A percentile compares a stretch with the other conserved stretches of the same genome.
Conservation (phyloP, 2,888 invertebrate species). For the Drosophila demipolita region DNA sequence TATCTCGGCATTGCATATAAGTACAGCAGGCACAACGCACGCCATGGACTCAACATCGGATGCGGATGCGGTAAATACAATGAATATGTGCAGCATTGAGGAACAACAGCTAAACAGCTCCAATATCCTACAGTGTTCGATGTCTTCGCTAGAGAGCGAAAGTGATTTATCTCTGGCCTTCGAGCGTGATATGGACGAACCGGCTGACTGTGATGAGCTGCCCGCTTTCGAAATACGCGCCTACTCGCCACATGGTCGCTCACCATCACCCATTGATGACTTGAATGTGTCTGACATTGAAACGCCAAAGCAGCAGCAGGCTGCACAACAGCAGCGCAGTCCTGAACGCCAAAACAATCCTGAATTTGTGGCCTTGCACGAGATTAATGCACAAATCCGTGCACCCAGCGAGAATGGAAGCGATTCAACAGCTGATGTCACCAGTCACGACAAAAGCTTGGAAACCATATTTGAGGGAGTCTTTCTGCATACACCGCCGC, state of each 20-base stretch:
- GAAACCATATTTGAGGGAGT: constrained; percentile 85
- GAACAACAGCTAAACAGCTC: constrained; percentile 62
- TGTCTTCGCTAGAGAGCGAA: constrained; percentile 80
- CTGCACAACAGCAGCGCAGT: constrained; percentile 20
- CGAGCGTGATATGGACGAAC: constrained; percentile 72
- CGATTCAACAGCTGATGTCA: constrained; percentile 32
- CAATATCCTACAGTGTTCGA: constrained; percentile 74
- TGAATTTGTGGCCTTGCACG: constrained; percentile 82
- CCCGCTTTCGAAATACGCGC: constrained; percentile 83
- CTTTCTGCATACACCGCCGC: constrained; percentile 83
- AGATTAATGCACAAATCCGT: constrained; percentile 83
- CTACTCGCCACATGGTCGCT: constrained; percentile 81
- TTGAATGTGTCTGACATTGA: constrained; percentile 51
- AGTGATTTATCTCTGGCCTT: constrained; percentile 81
- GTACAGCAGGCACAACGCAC: constrained; percentile 38
- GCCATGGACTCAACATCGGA: constrained; percentile 57
- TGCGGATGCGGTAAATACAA: constrained; percentile 62
- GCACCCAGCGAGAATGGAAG: constrained; percentile 72
- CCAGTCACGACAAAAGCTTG: constrained; percentile 72
- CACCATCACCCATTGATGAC: constrained; percentile 83
- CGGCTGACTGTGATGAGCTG: constrained; percentile 77
- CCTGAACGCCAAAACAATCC: constrained; percentile 59
- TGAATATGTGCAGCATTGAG: constrained; percentile 44
- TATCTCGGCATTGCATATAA: constrained; percentile 45
- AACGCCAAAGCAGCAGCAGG: constrained; percentile 56